phyloP scores from a whole-genome alignment of 2,797 vertebrate genomes.

The Mormyrops attenuatus region DNA sequence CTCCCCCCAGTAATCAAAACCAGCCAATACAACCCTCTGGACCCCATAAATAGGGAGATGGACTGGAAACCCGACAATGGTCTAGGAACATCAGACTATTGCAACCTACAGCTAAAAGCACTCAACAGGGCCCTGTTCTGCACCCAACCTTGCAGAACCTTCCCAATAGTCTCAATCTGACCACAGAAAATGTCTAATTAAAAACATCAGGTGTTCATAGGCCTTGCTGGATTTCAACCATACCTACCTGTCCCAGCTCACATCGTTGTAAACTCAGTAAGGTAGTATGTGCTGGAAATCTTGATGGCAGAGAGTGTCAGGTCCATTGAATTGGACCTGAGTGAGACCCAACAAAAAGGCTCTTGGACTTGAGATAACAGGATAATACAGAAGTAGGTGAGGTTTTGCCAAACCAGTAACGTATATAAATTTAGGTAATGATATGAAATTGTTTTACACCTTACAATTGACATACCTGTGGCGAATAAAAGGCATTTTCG shows the following conservation, averaged over 20 bases:
- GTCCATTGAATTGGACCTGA: neutral
- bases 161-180: neutral
- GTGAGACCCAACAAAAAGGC: neutral
- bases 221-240: neutral
- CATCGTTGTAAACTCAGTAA: neutral
- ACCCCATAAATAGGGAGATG: neutral
- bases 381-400: neutral
- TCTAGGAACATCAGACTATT: neutral
- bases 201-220: neutral
- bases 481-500: neutral
- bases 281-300: neutral
- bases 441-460: neutral
- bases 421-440: neutral
- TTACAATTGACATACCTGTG: neutral
- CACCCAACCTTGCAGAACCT: neutral
- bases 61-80: neutral
- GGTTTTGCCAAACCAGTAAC: neutral
- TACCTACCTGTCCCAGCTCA: neutral
- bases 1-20: neutral
- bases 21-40: neutral
- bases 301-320: neutral
- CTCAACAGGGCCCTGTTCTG: neutral
- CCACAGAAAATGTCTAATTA: neutral
- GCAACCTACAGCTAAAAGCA: neutral
- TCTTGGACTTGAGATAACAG: neutral